A percentile compares a stretch with the other conserved stretches of the same genome.
phyloP scores from a whole-genome alignment of 2,797 vertebrate genomes.

The Margarornis squamiger region DNA sequence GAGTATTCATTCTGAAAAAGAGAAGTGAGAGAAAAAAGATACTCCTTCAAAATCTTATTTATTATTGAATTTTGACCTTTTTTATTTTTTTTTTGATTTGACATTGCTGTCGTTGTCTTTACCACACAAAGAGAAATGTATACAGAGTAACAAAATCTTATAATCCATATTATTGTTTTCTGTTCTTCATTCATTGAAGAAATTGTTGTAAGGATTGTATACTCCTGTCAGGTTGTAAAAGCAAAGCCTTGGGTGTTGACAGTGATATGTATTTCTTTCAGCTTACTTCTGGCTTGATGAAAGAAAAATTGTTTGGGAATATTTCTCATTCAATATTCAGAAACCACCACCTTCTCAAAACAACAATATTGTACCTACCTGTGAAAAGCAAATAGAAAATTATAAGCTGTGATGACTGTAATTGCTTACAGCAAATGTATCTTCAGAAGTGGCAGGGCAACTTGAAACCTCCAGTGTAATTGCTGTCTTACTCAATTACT shows the following conservation, averaged over 20 bases:
- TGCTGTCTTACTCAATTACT: not conserved
- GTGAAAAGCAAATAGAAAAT: conserved; percentile 40
- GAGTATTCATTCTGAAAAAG: not conserved
- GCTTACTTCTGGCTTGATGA: not conserved
- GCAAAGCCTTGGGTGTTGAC: not conserved
- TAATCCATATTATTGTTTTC: not conserved
- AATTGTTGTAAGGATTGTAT: not conserved
- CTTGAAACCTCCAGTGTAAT: not conserved
- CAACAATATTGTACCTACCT: not conserved
- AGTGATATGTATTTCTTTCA: not conserved
- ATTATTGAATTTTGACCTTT: not conserved
- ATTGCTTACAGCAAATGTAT: not conserved
- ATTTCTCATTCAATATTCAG: conserved; percentile 38
- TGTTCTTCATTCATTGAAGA: not conserved
- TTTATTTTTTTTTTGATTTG: not conserved
- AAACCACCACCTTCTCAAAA: not conserved
- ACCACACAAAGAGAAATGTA: not conserved
- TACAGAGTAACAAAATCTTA: not conserved
- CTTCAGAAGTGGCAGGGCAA: not conserved
- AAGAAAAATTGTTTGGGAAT: not conserved
- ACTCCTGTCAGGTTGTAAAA: not conserved
- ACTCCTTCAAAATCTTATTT: not conserved
- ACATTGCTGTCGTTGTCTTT: not conserved
- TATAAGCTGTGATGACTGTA: not conserved
- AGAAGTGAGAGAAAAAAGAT: not conserved